Conservation (phyloP, 2,797 vertebrate genomes). For the Gorsachius magnificus region DNA sequence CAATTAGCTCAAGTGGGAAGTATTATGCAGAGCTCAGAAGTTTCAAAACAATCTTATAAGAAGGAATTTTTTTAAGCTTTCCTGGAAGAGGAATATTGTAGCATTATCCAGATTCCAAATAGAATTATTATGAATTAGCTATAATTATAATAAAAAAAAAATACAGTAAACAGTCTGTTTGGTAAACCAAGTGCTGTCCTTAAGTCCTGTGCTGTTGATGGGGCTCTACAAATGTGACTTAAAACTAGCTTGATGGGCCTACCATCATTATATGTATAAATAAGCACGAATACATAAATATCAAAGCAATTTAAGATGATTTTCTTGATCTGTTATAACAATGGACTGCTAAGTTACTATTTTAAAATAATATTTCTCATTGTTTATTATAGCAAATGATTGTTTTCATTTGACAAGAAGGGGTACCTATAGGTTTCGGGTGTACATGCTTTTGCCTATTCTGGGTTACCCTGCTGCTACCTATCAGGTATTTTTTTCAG, state of each 20-base stretch:
- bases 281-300: background rate
- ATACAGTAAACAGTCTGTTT: background rate
- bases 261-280: background rate
- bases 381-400: background rate
- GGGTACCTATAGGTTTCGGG: background rate
- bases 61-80: background rate
- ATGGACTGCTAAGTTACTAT: background rate
- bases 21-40: constrained; percentile 15
- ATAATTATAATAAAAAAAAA: background rate
- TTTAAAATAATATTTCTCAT: background rate
- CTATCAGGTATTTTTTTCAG: background rate
- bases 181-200: background rate
- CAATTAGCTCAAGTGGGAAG: constrained; percentile 50
- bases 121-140: background rate
- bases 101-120: background rate
- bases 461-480: background rate
- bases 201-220: background rate
- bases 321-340: background rate
- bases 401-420: background rate
- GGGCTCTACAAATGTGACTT: background rate
- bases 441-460: background rate
- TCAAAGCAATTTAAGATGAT: background rate
- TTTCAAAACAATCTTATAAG: constrained; percentile 31
- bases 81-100: background rate
- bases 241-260: background rate